Base-by-base conservation (phyloP, 2,888 invertebrate species). In the Apodemia duryi region DNA sequence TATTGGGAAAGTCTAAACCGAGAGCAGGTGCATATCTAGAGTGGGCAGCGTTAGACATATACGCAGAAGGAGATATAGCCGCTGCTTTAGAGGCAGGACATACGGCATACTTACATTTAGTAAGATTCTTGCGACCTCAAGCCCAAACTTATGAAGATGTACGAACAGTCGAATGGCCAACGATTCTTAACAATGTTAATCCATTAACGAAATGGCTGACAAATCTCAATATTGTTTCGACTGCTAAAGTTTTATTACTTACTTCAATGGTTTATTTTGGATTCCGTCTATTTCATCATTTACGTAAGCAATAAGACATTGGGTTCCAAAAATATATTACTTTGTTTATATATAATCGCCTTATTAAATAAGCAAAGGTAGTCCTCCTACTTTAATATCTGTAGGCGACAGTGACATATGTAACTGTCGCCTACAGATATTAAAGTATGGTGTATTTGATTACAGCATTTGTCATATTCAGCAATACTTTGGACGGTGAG, bases 21-120 rank as follows among this genome's bases (percentile, higher is more conserved):
- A 41, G 88, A 88, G 69, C 91, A 91, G 91, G 84, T 32, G 32
- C 60, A 13, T 60, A 35, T 57, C 70, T 92, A 41, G 89, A 88
- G 69, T 92, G 91, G 91, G 84, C 85, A n/a, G 82, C 91, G 5
- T 67, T 92, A 43, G 92, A 92, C 65, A 69, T 91, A 1, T 92
- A 86, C 63, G 86, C 81, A 21, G 91, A 91, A 0, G 91, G 92
- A 0, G 92, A 92, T 63, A 75, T 91, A 2, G 85, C 84, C 0
- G 81, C 84, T 0, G 85, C 91, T 0, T 70, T 92, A 43, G 86
- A 91, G 72, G 91, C 91, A 13, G 92, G 91, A 0, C 86, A 92
- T 63, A 74, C 74, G 4, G 84, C 90, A 1, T 92, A 88, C 63
- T 69, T 91, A 1, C 83, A 85, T 66, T 68, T 92, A 64, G 65